A percentile compares a stretch with the other conserved stretches of the same genome.
Evolutionary conservation across 2,888 invertebrate species (phyloP).

Genomic region (Lasioglossum oenotherae): DNA sequence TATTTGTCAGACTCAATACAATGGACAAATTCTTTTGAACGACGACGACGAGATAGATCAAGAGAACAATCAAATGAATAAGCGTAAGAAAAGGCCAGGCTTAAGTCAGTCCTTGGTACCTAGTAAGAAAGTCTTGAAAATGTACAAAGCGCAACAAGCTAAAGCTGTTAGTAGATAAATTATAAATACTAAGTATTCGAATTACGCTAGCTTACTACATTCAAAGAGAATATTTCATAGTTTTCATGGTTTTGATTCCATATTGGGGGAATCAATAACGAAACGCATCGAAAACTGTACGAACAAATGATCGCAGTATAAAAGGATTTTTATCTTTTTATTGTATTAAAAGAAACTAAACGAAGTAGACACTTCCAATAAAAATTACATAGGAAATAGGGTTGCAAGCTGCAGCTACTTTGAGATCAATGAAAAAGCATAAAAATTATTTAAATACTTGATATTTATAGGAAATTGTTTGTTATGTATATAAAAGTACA

Average conservation of each 20-base stretch:
- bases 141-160: slow-evolving; percentile 89
- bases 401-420: slow-evolving; percentile 32
- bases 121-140: slow-evolving; percentile 93
- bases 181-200: slow-evolving; percentile 23
- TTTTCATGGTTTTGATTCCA: slow-evolving; percentile 29
- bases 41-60: slow-evolving; percentile 85
- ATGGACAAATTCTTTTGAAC: slow-evolving; percentile 69
- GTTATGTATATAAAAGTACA: slow-evolving; percentile 66
- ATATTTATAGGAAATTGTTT: slow-evolving; percentile 58
- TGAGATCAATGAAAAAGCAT: slow-evolving; percentile 47
- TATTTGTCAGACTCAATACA: slow-evolving; percentile 82
- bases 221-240: slow-evolving; percentile 36
- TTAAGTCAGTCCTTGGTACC: slow-evolving; percentile 91
- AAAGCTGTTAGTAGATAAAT: slow-evolving; percentile 82
- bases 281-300: slow-evolving; percentile 21
- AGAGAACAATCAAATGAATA: slow-evolving; percentile 84
- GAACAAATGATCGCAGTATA: slow-evolving; percentile 16
- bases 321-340: slow-evolving; percentile 30
- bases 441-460: slow-evolving; percentile 57
- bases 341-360: slow-evolving; percentile 7
- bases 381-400: slow-evolving; percentile 31
- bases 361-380: slow-evolving; percentile 64
- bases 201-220: slow-evolving; percentile 22
- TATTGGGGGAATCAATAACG: slow-evolving; percentile 24
- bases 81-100: slow-evolving; percentile 91